Evolutionary conservation across 2,888 invertebrate genomes (phyloP).

Genomic region (Dicycla oo): DNA sequence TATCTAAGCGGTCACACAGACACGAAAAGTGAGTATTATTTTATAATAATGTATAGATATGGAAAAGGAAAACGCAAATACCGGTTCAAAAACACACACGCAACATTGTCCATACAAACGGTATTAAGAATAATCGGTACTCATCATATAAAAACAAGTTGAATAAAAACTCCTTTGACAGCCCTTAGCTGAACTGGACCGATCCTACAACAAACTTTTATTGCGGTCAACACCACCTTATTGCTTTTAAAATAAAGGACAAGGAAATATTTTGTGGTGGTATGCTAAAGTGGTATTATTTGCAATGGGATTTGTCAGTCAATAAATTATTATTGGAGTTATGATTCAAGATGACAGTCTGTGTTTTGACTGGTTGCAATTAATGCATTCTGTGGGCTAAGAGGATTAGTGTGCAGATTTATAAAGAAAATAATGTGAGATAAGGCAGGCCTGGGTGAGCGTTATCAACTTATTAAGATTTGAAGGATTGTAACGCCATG

Average conservation of each 20-base stretch:
- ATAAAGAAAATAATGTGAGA: constrained; percentile 28
- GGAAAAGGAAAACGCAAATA: background rate
- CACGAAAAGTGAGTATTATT: background rate
- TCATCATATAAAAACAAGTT: constrained; percentile 21
- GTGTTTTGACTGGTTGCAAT: constrained; percentile 82
- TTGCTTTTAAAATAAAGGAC: constrained; percentile 3
- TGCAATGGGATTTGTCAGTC: constrained; percentile 82
- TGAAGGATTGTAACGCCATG: background rate
- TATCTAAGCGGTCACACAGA: background rate
- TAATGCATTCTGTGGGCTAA: constrained; percentile 74
- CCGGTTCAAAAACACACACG: constrained; percentile 27
- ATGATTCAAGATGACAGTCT: constrained; percentile 63
- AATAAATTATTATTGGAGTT: constrained; percentile 70
- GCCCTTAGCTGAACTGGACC: constrained; percentile 63
- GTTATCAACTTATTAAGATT: constrained; percentile 23
- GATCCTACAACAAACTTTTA: constrained; percentile 33
- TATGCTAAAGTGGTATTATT: constrained; percentile 38
- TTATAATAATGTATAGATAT: background rate
- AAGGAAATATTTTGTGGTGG: background rate
- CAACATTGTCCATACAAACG: constrained; percentile 29
- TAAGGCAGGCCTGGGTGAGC: constrained; percentile 20
- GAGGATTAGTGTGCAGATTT: constrained; percentile 73
- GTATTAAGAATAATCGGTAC: constrained; percentile 45
- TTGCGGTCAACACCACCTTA: constrained; percentile 44
- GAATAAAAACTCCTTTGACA: constrained; percentile 61